Percentiles rank a stretch among this genome's conserved stretches.
Evolutionary conservation across 2,888 invertebrate species (phyloP).

Genomic region (Xylota segnis): DNA sequence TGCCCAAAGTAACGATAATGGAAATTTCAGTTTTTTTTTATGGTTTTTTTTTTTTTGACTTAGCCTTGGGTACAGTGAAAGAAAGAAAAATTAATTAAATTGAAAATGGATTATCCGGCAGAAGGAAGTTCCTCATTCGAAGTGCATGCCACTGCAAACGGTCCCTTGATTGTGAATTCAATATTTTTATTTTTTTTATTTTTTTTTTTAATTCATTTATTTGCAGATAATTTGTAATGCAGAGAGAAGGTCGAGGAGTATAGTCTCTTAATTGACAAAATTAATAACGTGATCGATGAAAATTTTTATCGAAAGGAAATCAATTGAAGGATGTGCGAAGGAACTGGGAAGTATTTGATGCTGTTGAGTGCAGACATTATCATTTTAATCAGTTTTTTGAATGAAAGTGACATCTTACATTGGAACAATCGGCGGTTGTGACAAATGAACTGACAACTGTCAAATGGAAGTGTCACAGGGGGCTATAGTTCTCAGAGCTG

Average conservation of each 20-base stretch:
- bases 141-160: not conserved
- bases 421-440: too few species aligned
- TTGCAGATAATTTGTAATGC: not conserved
- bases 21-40: slow-evolving; percentile 8
- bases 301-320: not conserved
- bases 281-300: not conserved
- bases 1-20: slow-evolving; percentile 16
- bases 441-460: too few species aligned
- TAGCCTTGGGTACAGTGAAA: not conserved
- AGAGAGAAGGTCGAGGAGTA: not conserved
- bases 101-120: not conserved
- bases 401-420: too few species aligned
- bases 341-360: not conserved
- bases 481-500: too few species aligned
- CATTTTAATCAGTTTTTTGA: too few species aligned
- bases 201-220: slow-evolving; percentile 2
- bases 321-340: not conserved
- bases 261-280: not conserved
- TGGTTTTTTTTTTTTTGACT: slow-evolving; percentile 11
- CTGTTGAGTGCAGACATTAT: not conserved
- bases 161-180: not conserved
- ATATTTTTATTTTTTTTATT: not conserved
- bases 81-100: slow-evolving; percentile 32
- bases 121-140: not conserved
- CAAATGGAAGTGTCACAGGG: too few species aligned